Evolutionary conservation across 2,888 invertebrate species (phyloP).

Genomic region (Gryllus longicercus): DNA sequence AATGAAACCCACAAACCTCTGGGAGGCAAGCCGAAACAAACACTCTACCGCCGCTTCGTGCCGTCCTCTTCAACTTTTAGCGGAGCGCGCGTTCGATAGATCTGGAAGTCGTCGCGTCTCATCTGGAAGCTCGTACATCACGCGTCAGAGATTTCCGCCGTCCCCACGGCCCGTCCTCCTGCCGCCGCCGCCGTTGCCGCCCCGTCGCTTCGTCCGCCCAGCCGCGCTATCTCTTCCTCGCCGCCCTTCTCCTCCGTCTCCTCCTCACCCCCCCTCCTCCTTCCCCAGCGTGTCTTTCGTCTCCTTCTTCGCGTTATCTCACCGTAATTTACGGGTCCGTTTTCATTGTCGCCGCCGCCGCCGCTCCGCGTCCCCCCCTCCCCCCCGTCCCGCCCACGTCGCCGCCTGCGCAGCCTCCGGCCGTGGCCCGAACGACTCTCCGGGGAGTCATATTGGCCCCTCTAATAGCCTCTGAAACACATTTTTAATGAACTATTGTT

Average conservation of each 20-base stretch:
- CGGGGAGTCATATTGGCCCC: conserved; percentile 54
- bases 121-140: conserved; percentile 28
- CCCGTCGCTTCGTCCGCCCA: neutral
- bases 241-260: neutral
- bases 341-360: conserved; percentile 36
- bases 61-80: too few relatives aligned
- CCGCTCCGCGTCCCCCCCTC: conserved; percentile 37
- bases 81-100: neutral
- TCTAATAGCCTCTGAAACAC: conserved; percentile 69
- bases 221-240: conserved; percentile 23
- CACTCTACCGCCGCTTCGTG: too few relatives aligned
- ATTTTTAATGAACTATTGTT: conserved; percentile 68
- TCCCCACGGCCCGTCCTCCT: neutral
- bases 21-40: too few relatives aligned
- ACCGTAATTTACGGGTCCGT: conserved; percentile 35
- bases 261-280: neutral
- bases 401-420: conserved; percentile 23
- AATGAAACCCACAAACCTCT: too few relatives aligned
- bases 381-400: neutral
- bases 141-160: neutral
- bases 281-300: conserved; percentile 37
- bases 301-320: conserved; percentile 40
- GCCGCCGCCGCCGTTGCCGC: neutral
- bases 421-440: conserved; percentile 48
- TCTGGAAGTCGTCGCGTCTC: neutral